Conservation (phyloP, 2,888 invertebrate genomes). For the Drosophila bunnanda region DNA sequence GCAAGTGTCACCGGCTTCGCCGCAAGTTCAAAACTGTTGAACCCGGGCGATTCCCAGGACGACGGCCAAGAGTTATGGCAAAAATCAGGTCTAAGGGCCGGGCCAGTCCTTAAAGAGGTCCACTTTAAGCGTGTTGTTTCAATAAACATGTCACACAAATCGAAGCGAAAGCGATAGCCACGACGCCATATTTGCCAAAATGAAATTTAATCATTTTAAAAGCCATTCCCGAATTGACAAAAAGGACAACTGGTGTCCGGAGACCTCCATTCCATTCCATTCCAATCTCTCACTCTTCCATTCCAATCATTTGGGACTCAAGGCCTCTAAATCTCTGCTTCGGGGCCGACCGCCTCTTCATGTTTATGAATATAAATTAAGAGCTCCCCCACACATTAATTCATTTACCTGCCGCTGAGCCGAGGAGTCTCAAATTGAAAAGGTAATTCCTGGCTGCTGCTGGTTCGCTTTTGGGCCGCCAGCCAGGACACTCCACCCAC, state of each 20-base stretch:
- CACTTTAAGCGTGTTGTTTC: conserved; percentile 23
- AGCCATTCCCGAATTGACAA: conserved; percentile 68
- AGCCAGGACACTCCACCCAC: conserved; percentile 12
- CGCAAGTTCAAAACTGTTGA: conserved; percentile 71
- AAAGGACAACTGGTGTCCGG: conserved; percentile 57
- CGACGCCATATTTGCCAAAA: conserved; percentile 55
- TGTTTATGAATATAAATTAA: conserved; percentile 71
- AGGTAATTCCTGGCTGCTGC: conserved; percentile 64
- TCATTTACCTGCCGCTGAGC: conserved; percentile 68
- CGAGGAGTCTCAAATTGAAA: conserved; percentile 68
- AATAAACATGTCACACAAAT: conserved; percentile 46
- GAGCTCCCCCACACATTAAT: conserved; percentile 58
- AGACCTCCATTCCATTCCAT: background rate
- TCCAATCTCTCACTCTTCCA: background rate
- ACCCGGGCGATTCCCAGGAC: conserved; percentile 50
- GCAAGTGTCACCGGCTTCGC: conserved; percentile 26
- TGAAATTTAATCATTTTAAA: conserved; percentile 77
- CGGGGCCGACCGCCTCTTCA: conserved; percentile 22
- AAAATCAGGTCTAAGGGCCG: background rate
- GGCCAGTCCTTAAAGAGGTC: conserved; percentile 23
- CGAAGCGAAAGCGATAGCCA: conserved; percentile 58
- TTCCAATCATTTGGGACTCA: conserved; percentile 4
- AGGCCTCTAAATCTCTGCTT: conserved; percentile 22
- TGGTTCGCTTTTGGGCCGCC: background rate
- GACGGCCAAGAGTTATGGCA: conserved; percentile 63